Percentiles rank a stretch among this genome's conserved stretches.
These are phyloP conservation scores for Machimus atricapillus DNA, from an alignment of 2,888 invertebrate species.

Conservation along the genomic window DNA sequence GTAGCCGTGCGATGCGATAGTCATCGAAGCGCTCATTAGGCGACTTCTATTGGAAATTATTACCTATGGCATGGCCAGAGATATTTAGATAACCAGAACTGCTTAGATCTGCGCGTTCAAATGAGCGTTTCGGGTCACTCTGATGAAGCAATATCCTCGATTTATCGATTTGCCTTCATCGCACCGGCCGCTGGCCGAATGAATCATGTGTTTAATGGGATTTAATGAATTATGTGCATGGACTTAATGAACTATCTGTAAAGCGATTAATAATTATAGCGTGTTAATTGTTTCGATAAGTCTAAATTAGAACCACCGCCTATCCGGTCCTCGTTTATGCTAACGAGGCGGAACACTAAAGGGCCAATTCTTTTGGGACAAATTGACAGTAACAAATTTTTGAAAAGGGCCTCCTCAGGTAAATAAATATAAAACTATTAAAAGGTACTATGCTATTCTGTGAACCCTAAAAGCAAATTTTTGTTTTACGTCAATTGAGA, in stretches of 20 bases:
- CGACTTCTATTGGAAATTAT: not conserved
- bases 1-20: not conserved
- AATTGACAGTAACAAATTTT: not conserved
- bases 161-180: not conserved
- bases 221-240: conserved; percentile 5
- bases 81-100: not conserved
- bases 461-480: too few relatives aligned
- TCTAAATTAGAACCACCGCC: not conserved
- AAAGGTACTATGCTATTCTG: not conserved
- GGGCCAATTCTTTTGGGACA: not conserved
- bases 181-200: not conserved
- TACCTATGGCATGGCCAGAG: not conserved
- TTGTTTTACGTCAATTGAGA: too few relatives aligned
- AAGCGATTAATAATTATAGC: conserved; percentile 9
- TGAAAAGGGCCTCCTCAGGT: not conserved
- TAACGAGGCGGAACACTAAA: not conserved
- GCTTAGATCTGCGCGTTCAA: not conserved
- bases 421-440: not conserved
- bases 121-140: not conserved
- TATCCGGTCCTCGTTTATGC: not conserved
- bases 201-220: conserved; percentile 4
- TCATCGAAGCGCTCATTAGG: not conserved
- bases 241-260: conserved; percentile 14
- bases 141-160: not conserved
- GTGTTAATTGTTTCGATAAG: conserved; percentile 24